Evolutionary conservation across 2,113 vertebrate genomes (phyloP).

Genomic region (Clupea harengus): DNA sequence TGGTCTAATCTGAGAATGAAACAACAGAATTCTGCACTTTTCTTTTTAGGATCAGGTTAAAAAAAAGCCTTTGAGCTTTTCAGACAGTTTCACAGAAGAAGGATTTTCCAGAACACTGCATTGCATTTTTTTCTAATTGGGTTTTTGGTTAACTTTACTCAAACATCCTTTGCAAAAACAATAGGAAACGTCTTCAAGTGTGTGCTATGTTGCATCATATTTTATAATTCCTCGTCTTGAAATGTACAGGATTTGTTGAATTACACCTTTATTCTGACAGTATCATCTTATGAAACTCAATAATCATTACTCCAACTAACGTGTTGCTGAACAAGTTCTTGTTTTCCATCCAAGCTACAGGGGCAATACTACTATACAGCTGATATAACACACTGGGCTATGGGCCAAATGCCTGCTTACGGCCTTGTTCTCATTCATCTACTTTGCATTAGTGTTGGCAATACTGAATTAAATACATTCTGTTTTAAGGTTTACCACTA

Average conservation of each 20-base stretch:
- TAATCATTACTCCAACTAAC: too few species aligned
- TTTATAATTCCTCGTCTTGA: not conserved
- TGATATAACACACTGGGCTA: not conserved
- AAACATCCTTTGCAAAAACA: not conserved
- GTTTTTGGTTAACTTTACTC: not conserved
- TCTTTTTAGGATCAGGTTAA: not conserved
- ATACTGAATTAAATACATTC: constrained; percentile 41
- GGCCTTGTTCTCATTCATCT: not conserved
- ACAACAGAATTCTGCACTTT: not conserved
- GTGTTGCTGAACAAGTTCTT: not conserved
- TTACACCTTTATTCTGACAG: not conserved
- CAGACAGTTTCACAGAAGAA: not conserved
- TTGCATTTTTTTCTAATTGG: not conserved
- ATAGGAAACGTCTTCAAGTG: not conserved
- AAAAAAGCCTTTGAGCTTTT: not conserved
- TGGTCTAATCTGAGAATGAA: not conserved
- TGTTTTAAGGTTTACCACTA: constrained; percentile 35
- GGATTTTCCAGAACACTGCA: not conserved
- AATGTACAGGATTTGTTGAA: not conserved
- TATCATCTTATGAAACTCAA: too few species aligned
- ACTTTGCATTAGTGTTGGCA: constrained; percentile 37
- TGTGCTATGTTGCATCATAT: not conserved
- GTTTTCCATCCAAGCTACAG: not conserved
- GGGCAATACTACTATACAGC: not conserved
- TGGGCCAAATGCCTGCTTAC: constrained; percentile 9